phyloP scores from a whole-genome alignment of 2,888 invertebrate genomes.

The Acleris cristana region DNA sequence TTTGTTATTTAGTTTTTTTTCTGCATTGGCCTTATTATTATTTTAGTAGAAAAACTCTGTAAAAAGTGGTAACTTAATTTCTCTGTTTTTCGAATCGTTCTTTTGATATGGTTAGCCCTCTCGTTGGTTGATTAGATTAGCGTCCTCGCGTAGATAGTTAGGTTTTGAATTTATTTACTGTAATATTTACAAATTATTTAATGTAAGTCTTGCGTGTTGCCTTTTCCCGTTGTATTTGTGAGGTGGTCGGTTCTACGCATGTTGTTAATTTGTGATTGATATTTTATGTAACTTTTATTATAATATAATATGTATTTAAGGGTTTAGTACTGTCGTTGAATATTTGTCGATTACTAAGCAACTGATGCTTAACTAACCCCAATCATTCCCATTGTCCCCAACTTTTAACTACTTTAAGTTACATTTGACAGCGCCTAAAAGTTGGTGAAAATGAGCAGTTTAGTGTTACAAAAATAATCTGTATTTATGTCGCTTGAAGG shows the following conservation, averaged over 20 bases:
- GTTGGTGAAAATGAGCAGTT: neutral
- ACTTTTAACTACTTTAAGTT: too few relatives aligned
- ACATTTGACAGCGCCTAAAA: neutral
- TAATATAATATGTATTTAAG: constrained; percentile 4
- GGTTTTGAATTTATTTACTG: too few relatives aligned
- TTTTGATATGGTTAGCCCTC: constrained; percentile 26
- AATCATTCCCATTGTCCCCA: too few relatives aligned
- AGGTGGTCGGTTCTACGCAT: constrained; percentile 19
- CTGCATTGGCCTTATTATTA: constrained; percentile 40
- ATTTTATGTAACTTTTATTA: constrained; percentile 27
- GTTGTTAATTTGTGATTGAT: constrained; percentile 24
- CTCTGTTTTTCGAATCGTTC: constrained; percentile 61
- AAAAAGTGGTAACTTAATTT: constrained; percentile 81
- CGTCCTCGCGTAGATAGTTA: constrained; percentile 43
- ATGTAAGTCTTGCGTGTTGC: constrained; percentile 70
- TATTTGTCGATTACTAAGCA: neutral
- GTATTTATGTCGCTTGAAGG: too few relatives aligned
- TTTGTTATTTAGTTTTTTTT: constrained; percentile 9
- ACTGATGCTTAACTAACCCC: too few relatives aligned
- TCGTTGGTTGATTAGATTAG: constrained; percentile 38
- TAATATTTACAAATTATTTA: constrained; percentile 62
- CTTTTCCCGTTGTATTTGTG: constrained; percentile 30
- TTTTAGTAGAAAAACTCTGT: constrained; percentile 57
- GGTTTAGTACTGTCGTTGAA: neutral
- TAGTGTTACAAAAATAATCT: too few relatives aligned